Percentiles rank a stretch among this genome's conserved stretches.
These are phyloP conservation scores for Urocyon cinereoargenteus DNA, from an alignment of 2,797 vertebrate genomes.

Conservation along the genomic window DNA sequence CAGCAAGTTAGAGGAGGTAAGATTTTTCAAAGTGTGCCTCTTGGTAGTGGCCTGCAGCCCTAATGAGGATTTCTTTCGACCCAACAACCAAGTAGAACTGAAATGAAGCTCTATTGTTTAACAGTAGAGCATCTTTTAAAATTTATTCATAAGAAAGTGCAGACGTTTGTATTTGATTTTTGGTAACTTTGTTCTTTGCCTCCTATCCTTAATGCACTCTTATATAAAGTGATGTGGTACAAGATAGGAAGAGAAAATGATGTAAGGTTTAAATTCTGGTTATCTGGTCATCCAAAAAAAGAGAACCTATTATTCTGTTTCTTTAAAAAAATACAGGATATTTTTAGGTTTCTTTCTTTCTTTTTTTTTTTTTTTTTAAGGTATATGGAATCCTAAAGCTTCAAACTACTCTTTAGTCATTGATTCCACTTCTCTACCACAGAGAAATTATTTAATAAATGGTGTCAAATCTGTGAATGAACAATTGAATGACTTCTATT, in stretches of 20 bases:
- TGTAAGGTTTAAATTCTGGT: background rate
- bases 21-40: accelerated
- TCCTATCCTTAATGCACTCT: background rate
- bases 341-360: background rate
- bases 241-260: background rate
- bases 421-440: background rate
- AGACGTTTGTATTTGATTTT: background rate
- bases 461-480: background rate
- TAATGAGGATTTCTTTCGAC: background rate
- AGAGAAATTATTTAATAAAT: background rate
- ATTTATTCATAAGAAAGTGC: background rate
- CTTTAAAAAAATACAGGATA: background rate
- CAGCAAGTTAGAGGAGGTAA: background rate
- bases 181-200: background rate
- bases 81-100: background rate
- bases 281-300: background rate
- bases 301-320: background rate
- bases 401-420: background rate
- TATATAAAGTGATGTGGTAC: background rate
- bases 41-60: accelerated
- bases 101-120: background rate
- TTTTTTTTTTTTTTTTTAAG: background rate
- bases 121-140: background rate
- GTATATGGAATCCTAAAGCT: background rate
- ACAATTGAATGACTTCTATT: background rate